phyloP scores from a whole-genome alignment of 1,140 invertebrate genomes.

The Bombus sylvicola region DNA sequence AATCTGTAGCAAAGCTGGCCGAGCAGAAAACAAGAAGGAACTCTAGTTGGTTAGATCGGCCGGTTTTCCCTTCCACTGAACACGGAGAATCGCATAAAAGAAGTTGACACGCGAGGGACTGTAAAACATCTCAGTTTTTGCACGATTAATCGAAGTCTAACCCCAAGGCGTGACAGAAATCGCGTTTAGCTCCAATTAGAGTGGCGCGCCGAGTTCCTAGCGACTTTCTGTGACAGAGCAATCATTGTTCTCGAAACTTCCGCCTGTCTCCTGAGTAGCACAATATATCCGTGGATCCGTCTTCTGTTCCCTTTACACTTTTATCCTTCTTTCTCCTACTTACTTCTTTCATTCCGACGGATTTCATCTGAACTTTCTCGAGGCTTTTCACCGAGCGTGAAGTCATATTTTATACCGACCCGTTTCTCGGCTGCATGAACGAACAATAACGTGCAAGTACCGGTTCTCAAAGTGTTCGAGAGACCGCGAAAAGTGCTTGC shows the following conservation, averaged over 20 bases:
- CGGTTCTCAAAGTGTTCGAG: constrained; percentile 1
- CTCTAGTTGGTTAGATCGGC: neutral
- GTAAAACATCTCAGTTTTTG: constrained; percentile 5
- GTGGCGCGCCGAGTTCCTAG: neutral
- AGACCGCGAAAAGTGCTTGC: neutral
- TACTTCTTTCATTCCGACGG: neutral
- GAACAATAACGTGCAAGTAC: constrained; percentile 49
- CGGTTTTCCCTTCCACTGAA: neutral
- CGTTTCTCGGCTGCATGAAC: constrained; percentile 40
- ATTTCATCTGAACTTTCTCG: constrained; percentile 20
- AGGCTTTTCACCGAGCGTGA: constrained; percentile 10
- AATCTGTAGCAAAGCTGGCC: constrained; percentile 9
- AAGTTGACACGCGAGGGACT: neutral
- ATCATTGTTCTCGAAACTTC: constrained; percentile 40
- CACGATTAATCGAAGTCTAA: constrained; percentile 23
- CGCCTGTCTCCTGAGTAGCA: neutral
- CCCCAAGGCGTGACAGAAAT: neutral
- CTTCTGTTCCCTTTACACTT: neutral
- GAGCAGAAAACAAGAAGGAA: constrained; percentile 8
- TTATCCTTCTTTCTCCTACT: neutral
- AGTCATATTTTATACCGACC: constrained; percentile 58
- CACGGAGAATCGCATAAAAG: neutral
- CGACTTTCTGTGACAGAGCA: constrained; percentile 17
- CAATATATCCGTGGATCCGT: neutral
- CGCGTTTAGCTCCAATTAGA: constrained; percentile 23